A percentile compares a stretch with the other conserved stretches of the same genome.
phyloP scores from a whole-genome alignment of 2,113 vertebrate genomes.

The Rhinopomastus cyanomelas region DNA sequence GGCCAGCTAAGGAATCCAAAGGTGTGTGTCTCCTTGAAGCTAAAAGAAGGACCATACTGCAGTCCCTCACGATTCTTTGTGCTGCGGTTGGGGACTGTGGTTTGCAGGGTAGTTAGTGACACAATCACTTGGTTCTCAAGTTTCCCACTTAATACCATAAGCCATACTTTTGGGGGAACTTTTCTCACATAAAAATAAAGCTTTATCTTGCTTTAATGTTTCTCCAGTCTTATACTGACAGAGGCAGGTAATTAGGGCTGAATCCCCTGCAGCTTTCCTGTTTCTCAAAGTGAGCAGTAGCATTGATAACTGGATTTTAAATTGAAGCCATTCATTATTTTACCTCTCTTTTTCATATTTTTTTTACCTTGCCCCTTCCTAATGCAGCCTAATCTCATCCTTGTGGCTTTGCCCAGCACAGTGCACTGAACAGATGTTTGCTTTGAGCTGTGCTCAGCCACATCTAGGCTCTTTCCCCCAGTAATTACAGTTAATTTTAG shows the following conservation, averaged over 20 bases:
- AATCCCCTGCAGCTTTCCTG: neutral
- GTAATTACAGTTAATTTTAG: slow-evolving; percentile 64
- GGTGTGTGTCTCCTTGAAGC: neutral
- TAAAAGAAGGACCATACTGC: neutral
- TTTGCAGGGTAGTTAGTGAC: neutral
- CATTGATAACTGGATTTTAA: neutral
- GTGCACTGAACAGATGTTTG: slow-evolving; percentile 49
- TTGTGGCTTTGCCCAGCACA: neutral
- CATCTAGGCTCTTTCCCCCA: slow-evolving; percentile 15
- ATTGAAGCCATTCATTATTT: slow-evolving; percentile 18
- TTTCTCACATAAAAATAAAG: neutral
- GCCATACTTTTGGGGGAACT: neutral
- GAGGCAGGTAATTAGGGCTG: neutral
- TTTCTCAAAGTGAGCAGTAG: neutral
- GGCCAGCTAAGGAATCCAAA: neutral
- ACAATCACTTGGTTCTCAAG: neutral
- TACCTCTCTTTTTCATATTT: neutral
- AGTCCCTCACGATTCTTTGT: neutral
- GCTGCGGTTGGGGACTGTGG: neutral
- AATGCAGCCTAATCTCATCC: neutral
- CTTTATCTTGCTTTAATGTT: neutral
- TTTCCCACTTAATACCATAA: neutral
- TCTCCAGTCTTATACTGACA: neutral
- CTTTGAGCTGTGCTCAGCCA: slow-evolving; percentile 33
- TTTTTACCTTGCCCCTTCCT: slow-evolving; percentile 1